Conservation (phyloP, 2,113 vertebrate genomes). For the Pelodiscus sinensis region DNA sequence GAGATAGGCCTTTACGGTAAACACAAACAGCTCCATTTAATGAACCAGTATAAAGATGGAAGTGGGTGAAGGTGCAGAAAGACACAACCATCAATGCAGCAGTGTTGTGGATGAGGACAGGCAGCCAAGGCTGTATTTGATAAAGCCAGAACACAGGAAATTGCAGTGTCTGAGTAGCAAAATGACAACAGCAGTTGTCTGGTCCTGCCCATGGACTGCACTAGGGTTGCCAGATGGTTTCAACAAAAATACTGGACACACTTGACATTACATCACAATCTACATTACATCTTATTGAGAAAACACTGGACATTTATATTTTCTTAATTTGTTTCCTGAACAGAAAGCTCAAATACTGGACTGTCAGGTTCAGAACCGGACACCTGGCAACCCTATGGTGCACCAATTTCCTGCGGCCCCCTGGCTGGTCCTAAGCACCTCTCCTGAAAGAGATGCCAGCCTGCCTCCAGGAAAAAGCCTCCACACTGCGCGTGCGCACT, state of each 20-base stretch:
- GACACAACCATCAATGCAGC: background rate
- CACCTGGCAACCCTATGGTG: too few species aligned
- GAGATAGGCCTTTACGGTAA: background rate
- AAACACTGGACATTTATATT: too few species aligned
- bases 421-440: fast-evolving
- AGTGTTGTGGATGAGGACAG: background rate
- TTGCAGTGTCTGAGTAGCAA: background rate
- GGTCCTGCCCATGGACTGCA: background rate
- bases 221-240: too few species aligned
- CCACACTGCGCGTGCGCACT: background rate
- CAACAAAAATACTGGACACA: too few species aligned
- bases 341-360: too few species aligned
- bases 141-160: background rate
- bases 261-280: too few species aligned
- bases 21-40: background rate
- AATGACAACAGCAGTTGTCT: background rate
- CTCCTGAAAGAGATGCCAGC: background rate
- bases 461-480: background rate
- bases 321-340: too few species aligned
- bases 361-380: too few species aligned
- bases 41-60: background rate
- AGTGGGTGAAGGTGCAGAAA: background rate
- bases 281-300: too few species aligned
- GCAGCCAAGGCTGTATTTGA: background rate
- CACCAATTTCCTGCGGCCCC: background rate